These are phyloP conservation scores for Labeo catla DNA, from an alignment of 2,113 vertebrate genomes.

Conservation along the genomic window DNA sequence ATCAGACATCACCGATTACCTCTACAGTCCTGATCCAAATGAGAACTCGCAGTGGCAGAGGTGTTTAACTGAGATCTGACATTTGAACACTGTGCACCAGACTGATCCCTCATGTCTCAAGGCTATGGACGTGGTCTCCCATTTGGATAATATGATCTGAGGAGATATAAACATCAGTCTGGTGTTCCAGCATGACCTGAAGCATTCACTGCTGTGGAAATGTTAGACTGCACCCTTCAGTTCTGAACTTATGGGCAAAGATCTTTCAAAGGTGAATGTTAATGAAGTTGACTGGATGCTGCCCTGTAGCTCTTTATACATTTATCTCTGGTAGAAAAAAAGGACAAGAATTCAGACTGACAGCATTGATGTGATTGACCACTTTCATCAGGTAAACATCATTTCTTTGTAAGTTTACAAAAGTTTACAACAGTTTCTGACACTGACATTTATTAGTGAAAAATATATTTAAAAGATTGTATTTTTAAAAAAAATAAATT, in stretches of 20 bases:
- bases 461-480: no score
- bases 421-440: no score
- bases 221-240: not conserved
- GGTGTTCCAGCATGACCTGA: not conserved
- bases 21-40: not conserved
- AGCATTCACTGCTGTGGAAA: not conserved
- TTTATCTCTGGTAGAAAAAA: not conserved
- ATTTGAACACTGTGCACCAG: conserved; percentile 28
- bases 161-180: not conserved
- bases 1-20: not conserved
- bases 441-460: no score
- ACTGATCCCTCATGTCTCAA: not conserved
- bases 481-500: no score
- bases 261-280: not conserved
- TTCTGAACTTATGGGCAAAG: not conserved
- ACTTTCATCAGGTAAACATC: not conserved
- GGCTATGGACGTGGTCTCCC: not conserved
- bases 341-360: not conserved
- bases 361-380: not conserved
- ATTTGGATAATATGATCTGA: conserved; percentile 7
- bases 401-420: not conserved
- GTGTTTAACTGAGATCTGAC: conserved; percentile 12
- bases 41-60: conserved; percentile 32
- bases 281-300: not conserved
- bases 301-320: not conserved